Percentiles rank a stretch among this genome's conserved stretches.
phyloP scores from a whole-genome alignment of 2,797 vertebrate genomes.

The Oreonectes daqikongensis region DNA sequence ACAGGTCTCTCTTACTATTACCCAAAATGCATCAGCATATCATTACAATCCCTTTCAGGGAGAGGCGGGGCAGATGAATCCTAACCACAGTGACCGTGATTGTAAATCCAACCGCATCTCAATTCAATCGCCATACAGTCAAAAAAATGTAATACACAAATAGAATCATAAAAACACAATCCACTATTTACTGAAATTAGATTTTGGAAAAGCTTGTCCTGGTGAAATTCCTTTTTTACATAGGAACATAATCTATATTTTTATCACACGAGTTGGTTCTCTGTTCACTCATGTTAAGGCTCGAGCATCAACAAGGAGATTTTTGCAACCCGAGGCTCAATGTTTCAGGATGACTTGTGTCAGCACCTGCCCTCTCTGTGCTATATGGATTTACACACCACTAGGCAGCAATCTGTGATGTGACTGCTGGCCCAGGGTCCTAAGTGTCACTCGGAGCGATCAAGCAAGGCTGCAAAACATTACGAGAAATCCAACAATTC shows the following conservation, averaged over 20 bases:
- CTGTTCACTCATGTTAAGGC: not conserved
- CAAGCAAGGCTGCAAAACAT: conserved; percentile 39
- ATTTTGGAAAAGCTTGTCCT: not conserved
- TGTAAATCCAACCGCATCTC: conserved; percentile 62
- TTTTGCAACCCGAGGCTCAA: conserved; percentile 18
- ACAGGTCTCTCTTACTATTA: conserved; percentile 62
- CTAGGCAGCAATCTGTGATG: conserved; percentile 32
- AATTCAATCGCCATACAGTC: conserved; percentile 64
- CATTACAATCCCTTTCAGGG: conserved; percentile 39
- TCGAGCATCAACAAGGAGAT: conserved; percentile 8
- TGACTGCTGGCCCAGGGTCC: conserved; percentile 22
- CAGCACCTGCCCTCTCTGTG: conserved; percentile 13
- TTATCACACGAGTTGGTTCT: not conserved
- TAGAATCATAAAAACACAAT: not conserved
- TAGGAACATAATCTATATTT: not conserved
- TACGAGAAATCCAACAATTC: conserved; percentile 2
- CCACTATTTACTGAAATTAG: not conserved
- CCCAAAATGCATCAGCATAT: conserved; percentile 66
- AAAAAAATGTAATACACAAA: not conserved
- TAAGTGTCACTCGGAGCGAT: conserved; percentile 24
- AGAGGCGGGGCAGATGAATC: conserved; percentile 40
- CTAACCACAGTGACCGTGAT: conserved; percentile 54
- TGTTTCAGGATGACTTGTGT: conserved; percentile 26
- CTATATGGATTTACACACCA: conserved; percentile 45
- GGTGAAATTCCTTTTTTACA: not conserved